Base-by-base conservation (phyloP, 2,888 invertebrate genomes). In the Melanchra persicariae region DNA sequence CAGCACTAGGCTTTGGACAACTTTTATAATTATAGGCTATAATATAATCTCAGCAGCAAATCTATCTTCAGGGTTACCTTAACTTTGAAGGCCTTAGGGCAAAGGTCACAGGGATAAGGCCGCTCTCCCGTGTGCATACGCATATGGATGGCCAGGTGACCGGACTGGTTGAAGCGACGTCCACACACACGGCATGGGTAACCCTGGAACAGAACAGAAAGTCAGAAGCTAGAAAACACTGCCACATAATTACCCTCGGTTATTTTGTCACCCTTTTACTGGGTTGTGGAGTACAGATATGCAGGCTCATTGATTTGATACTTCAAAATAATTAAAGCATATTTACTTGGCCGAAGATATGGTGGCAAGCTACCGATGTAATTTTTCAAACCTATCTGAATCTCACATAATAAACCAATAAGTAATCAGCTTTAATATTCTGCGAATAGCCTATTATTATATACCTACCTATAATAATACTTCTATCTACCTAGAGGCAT, bases 81-180 rank as follows among this genome's bases (percentile, higher is more conserved):
- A 52, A 95, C 95, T 92, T 96, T 96, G 74, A 97, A 97, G 0
- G 96, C 93, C 76, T 96, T 96, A 0, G 93, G 90, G 74, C 97
- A 97, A 10, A 96, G 89, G 55, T 96, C 94, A 73, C 97, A 97
- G 10, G 96, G 95, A 74, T 95, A 97, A 0, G 97, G 97, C 17
- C 96, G 93, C 70, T 97, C 97, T 1, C 97, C 97, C 0, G 97
- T 97, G 79, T 97, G 97, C 88, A 96, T 96, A 1, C 97, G 89
- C 95, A 96, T 96, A 79, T 97, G 97, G 43, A 96, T 96, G 2
- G 96, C 95, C 24, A 97, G 87, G 62, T 96, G 96, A 15, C 96
- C 96, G 19, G 96, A 96, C 80, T 97, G 97, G 84, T 96, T 94
- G 88, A 97, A 97, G 22, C 96, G 94, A 37, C 96, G 96, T 0